These are phyloP conservation scores for Belgica antarctica DNA, from an alignment of 2,888 invertebrate genomes.

Conservation along the genomic window DNA sequence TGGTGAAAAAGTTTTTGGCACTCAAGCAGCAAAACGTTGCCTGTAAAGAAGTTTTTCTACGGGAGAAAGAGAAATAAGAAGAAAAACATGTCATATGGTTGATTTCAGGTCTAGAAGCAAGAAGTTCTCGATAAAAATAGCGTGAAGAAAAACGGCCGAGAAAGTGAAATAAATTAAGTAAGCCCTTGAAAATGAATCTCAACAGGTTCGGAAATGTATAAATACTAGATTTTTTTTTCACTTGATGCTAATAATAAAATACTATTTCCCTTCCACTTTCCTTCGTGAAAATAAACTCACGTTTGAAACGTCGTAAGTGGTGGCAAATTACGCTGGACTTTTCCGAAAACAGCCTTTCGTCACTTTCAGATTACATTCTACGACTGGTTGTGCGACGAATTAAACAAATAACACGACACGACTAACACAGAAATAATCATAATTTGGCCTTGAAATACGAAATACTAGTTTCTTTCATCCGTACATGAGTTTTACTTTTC, in stretches of 20 bases:
- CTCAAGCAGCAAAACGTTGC: neutral
- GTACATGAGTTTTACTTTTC: constrained; percentile 40
- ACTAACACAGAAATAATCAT: constrained; percentile 38
- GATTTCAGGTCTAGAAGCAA: neutral
- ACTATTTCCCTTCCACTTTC: too few relatives aligned
- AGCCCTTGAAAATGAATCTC: neutral
- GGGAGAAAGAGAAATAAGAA: neutral
- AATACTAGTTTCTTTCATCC: constrained; percentile 37
- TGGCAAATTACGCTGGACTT: too few relatives aligned
- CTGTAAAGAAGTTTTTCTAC: too few relatives aligned
- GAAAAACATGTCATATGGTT: neutral
- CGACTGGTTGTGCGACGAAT: constrained; percentile 34
- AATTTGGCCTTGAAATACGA: constrained; percentile 40
- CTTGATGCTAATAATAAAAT: neutral
- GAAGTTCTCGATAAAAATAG: too few relatives aligned
- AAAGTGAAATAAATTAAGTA: too few relatives aligned
- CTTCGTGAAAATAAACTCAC: neutral
- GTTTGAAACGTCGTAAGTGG: too few relatives aligned
- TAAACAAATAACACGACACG: constrained; percentile 26
- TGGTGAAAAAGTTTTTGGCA: neutral
- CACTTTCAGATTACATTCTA: constrained; percentile 40
- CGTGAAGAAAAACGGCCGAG: too few relatives aligned
- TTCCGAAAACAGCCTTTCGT: constrained; percentile 21
- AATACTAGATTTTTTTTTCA: neutral
- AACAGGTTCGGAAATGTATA: constrained; percentile 1